Percentiles rank a stretch among this genome's conserved stretches.
These are phyloP conservation scores for Actinemys pallida DNA, from an alignment of 2,113 vertebrate genomes.

Conservation along the genomic window DNA sequence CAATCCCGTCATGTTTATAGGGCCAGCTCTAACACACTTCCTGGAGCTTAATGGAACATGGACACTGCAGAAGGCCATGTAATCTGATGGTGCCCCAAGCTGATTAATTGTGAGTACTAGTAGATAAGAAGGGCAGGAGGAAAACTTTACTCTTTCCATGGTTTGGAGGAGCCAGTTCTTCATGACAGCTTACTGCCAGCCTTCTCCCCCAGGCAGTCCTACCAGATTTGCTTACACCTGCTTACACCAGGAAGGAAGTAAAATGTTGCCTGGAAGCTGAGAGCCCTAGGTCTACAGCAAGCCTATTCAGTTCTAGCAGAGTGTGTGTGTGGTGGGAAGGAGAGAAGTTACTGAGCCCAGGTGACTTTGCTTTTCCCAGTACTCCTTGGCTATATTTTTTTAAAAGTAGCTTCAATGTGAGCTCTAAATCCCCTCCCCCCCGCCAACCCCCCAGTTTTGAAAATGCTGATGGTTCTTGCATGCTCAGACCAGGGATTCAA, in stretches of 20 bases:
- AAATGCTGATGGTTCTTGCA: neutral
- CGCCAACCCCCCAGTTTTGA: neutral
- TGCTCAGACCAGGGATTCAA: neutral
- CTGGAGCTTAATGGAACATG: neutral
- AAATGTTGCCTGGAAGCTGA: neutral
- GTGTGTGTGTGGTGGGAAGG: neutral
- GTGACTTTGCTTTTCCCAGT: neutral
- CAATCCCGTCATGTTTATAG: neutral
- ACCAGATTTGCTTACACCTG: neutral
- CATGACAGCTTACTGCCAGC: rapidly evolving
- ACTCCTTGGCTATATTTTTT: neutral
- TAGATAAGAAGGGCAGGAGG: neutral
- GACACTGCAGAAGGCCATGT: neutral
- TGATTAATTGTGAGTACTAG: neutral
- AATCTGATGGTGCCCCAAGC: neutral
- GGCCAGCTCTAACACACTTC: neutral
- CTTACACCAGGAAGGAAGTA: neutral
- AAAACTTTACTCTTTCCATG: neutral
- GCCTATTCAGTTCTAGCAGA: neutral
- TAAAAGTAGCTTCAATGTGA: neutral
- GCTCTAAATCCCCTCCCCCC: neutral
- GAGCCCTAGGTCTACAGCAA: neutral
- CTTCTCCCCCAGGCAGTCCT: neutral
- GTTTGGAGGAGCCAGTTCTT: neutral
- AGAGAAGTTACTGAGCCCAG: neutral